phyloP scores from a whole-genome alignment of 2,113 vertebrate genomes.

The Dolichallabes microphthalmus region DNA sequence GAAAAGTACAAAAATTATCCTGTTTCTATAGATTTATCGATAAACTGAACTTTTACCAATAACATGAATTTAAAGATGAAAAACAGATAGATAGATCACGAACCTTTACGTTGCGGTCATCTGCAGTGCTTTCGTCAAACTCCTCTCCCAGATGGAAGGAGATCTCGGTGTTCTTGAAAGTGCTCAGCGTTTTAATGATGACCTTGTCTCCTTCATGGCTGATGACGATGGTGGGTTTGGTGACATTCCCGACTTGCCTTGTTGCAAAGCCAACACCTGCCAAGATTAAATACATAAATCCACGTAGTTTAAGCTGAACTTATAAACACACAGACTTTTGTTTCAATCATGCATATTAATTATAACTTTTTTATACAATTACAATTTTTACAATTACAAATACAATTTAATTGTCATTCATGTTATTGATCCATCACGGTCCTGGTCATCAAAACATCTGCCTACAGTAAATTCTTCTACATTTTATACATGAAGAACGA shows the following conservation, averaged over 20 bases:
- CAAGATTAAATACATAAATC: background rate
- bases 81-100: constrained; percentile 48
- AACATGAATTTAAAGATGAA: background rate
- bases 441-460: background rate
- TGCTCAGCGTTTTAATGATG: constrained; percentile 86
- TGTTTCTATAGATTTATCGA: background rate
- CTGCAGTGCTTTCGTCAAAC: constrained; percentile 91
- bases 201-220: constrained; percentile 87
- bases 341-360: background rate
- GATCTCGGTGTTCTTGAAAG: constrained; percentile 94
- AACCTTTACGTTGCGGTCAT: constrained; percentile 94
- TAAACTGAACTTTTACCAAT: background rate
- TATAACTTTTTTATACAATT: too few species aligned
- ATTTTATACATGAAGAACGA: too few species aligned
- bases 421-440: background rate
- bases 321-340: background rate
- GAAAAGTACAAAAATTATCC: background rate
- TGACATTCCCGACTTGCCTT: constrained; percentile 91
- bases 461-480: too few species aligned
- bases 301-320: background rate
- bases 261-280: constrained; percentile 92
- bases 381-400: too few species aligned
- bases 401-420: background rate
- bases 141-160: constrained; percentile 90
- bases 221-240: constrained; percentile 90